Percentiles rank a stretch among this genome's conserved stretches.
Evolutionary conservation across 1,140 invertebrate species (phyloP).

Genomic region (Sycophila sp.): DNA sequence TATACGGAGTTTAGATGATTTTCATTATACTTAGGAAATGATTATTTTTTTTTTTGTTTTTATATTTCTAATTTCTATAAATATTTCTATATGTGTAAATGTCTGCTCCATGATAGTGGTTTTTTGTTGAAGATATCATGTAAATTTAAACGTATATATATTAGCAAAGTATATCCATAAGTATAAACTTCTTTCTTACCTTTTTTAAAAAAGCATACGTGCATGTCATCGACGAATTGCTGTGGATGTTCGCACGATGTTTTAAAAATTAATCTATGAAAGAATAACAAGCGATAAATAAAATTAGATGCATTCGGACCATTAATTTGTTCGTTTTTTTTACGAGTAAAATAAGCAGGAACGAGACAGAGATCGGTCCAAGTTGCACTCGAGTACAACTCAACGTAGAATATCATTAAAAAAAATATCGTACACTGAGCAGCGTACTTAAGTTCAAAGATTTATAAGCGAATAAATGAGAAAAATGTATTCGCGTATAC

Average conservation of each 20-base stretch:
- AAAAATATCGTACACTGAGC: conserved; percentile 50
- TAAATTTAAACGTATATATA: conserved; percentile 59
- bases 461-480: not conserved
- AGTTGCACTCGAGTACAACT: conserved; percentile 61
- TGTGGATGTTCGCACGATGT: not conserved
- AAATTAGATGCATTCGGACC: not conserved
- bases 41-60: conserved; percentile 63
- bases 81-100: conserved; percentile 62
- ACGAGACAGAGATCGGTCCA: conserved; percentile 38
- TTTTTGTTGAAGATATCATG: conserved; percentile 64
- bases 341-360: not conserved
- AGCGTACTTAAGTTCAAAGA: conserved; percentile 53
- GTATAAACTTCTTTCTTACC: conserved; percentile 10
- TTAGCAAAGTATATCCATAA: conserved; percentile 52
- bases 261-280: no score
- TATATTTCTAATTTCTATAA: conserved; percentile 61
- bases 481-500: not conserved
- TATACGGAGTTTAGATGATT: conserved; percentile 56
- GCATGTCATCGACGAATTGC: not conserved
- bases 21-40: conserved; percentile 49
- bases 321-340: no score
- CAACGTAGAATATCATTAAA: conserved; percentile 48
- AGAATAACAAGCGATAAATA: not conserved
- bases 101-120: conserved; percentile 59
- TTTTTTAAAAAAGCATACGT: conserved; percentile 9